Evolutionary conservation across 2,888 invertebrate species (phyloP).

Genomic region (Ennomos erosarius): DNA sequence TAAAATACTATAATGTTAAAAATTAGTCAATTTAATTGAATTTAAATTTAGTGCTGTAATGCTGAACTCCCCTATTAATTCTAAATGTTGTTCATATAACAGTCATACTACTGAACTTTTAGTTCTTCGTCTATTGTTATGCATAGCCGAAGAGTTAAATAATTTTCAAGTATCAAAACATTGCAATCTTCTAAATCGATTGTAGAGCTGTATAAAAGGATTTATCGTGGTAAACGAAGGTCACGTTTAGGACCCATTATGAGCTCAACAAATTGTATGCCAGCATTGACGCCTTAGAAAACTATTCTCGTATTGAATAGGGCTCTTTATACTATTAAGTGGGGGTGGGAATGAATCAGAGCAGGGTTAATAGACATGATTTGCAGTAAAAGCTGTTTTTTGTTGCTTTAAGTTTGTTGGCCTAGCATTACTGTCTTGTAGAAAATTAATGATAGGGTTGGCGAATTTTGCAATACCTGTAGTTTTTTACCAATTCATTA

Average conservation of each 20-base stretch:
- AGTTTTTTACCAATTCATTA: too few species aligned
- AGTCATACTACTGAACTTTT: too few species aligned
- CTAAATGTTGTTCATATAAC: too few species aligned
- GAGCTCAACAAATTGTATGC: slow-evolving; percentile 57
- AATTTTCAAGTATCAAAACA: slow-evolving; percentile 54
- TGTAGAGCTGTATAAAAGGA: slow-evolving; percentile 63
- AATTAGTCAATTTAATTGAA: too few species aligned
- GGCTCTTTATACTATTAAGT: slow-evolving; percentile 28
- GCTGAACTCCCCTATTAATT: too few species aligned
- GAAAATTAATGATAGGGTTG: too few species aligned
- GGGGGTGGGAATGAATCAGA: slow-evolving; percentile 32
- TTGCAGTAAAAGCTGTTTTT: slow-evolving; percentile 28
- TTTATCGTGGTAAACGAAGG: slow-evolving; percentile 72
- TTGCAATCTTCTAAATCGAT: slow-evolving; percentile 53
- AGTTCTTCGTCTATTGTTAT: too few species aligned
- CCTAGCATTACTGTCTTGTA: not conserved
- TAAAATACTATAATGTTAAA: too few species aligned
- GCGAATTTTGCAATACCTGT: too few species aligned
- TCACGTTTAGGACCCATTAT: slow-evolving; percentile 65
- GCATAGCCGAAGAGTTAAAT: not conserved
- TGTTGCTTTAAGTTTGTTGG: slow-evolving; percentile 26
- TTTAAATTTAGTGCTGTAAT: too few species aligned
- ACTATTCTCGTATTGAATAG: slow-evolving; percentile 53
- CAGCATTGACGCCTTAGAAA: slow-evolving; percentile 53
- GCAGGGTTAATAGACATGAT: slow-evolving; percentile 31